Evolutionary conservation across 2,113 vertebrate genomes (phyloP), one percentile per base, ranked within the genome.

Genomic region (Meriones unguiculatus): DNA sequence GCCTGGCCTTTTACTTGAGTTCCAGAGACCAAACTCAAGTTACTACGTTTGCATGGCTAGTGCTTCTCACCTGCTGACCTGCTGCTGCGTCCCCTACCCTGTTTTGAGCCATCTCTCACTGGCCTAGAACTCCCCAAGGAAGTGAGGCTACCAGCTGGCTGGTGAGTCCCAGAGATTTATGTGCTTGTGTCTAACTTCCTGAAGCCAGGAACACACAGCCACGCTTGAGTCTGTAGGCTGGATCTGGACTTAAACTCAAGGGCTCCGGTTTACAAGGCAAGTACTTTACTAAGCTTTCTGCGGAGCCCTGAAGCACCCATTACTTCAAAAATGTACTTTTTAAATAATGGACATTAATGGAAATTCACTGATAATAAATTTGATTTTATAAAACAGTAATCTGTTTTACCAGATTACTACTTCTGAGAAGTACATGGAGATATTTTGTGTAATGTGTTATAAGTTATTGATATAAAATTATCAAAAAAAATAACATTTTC

Each of bases 401-500:
- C 52, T 78, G 54, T 32, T 86, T 94, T 90, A 89, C n/a, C 67
- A 73, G 82, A 89, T 91, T 62, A 94, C 28, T 80, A 75, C 24
- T 95, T 94, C 38, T 59, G 25, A 20, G 54, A 81, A 38, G 30
- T 85, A 20, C 25, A 88, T 70, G 30, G 13, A 92, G 64, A 80
- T 81, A 90, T 90, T 81, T 76, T 78, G 89, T 35, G 76, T 78
- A 38, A 62, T 2, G n/a, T 46, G 20, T 24, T 84, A 88, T n/a
- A 89, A 88, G 67, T 78, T 57, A 90, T 41, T 86, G 92, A 75
- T 18, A 32, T 50, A 76, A 78, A 75, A 25, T 81, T 88, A 85
- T 1, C 11, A 95, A 72, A n/a, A 89, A 59, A 95, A 93, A 87
- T 38, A 69, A 93, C 72, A 85, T 82, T 78, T 89, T n/a, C 89